A percentile compares a stretch with the other conserved stretches of the same genome.
Conservation (phyloP, 2,113 vertebrate genomes). For the Eulacestoma nigropectus region DNA sequence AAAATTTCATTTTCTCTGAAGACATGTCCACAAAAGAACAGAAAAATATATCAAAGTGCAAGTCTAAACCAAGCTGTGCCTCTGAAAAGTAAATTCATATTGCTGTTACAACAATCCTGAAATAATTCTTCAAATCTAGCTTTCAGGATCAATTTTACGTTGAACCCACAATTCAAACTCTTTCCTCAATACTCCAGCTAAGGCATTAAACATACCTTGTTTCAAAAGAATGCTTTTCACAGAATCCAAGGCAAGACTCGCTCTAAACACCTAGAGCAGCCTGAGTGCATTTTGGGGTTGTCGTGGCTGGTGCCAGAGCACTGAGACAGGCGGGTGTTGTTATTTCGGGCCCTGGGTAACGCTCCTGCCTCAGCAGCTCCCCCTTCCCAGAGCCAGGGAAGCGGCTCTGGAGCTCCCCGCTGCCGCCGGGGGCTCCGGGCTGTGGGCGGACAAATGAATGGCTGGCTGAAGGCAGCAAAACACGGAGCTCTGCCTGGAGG, state of each 20-base stretch:
- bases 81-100: not conserved
- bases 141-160: not conserved
- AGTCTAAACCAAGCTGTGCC: not conserved
- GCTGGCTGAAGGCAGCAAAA: slow-evolving; percentile 48
- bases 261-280: not conserved
- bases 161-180: not conserved
- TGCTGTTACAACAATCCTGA: not conserved
- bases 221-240: not conserved
- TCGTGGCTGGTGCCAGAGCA: not conserved
- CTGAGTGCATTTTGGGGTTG: not conserved
- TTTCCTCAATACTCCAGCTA: not conserved
- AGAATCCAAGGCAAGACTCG: not conserved
- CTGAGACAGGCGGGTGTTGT: not conserved
- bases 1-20: not conserved
- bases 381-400: not conserved
- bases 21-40: not conserved
- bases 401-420: not conserved
- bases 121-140: not conserved
- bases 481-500: not conserved
- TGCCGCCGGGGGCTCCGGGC: slow-evolving; percentile 15
- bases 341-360: not conserved
- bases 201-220: not conserved
- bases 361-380: not conserved
- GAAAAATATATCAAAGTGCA: not conserved
- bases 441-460: slow-evolving; percentile 59